Conservation (phyloP, 2,888 invertebrate species). For the Aleiodes leptofemur region DNA sequence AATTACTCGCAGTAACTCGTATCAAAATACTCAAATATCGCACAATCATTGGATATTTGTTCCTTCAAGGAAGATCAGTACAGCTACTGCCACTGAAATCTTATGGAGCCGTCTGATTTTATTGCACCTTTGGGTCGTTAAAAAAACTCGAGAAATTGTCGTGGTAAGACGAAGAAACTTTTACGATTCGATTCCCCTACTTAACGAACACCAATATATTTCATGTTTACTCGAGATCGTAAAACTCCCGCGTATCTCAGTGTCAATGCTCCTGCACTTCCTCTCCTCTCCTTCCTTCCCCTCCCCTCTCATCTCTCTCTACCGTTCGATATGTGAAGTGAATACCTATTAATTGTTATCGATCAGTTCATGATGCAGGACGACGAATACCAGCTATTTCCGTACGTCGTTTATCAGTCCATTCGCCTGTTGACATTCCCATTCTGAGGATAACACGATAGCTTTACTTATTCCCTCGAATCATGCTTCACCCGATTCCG, state of each 20-base stretch:
- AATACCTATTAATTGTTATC: constrained; percentile 48
- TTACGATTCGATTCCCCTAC: constrained; percentile 34
- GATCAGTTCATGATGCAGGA: constrained; percentile 10
- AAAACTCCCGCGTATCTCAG: constrained; percentile 14
- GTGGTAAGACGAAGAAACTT: constrained; percentile 18
- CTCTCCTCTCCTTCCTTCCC: no score
- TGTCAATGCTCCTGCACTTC: neutral
- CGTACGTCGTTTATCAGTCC: constrained; percentile 43
- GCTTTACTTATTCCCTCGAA: constrained; percentile 5
- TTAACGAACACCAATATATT: constrained; percentile 35
- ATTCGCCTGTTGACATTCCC: constrained; percentile 35
- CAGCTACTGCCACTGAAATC: constrained; percentile 19
- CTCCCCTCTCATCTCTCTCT: neutral
- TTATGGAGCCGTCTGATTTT: constrained; percentile 9
- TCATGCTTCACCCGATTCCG: neutral
- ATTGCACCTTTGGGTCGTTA: constrained; percentile 23
- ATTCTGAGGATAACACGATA: constrained; percentile 25
- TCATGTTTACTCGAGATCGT: constrained; percentile 29
- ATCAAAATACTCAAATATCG: neutral
- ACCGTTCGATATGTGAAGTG: neutral
- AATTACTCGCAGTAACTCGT: no score
- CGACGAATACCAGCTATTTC: constrained; percentile 40
- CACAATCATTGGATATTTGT: constrained; percentile 31
- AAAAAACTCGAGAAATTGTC: constrained; percentile 25
- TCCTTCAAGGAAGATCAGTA: neutral